Base-by-base conservation (phyloP, 2,113 vertebrate genomes). In the Casuarius casuarius region DNA sequence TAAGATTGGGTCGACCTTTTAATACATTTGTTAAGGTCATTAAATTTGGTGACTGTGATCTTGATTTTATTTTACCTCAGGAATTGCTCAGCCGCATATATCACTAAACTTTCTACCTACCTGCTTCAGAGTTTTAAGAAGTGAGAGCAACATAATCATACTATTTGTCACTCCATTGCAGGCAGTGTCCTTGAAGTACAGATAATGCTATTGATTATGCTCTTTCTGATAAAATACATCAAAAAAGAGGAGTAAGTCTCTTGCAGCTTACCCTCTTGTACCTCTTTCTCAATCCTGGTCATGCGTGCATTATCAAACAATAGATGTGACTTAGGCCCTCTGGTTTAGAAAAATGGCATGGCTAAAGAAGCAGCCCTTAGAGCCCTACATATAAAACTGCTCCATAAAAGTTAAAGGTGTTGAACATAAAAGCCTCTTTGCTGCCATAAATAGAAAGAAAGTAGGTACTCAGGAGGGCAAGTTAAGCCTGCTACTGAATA, bases 21-120 rank as follows among this genome's bases (percentile, higher is more conserved):
- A 63, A 84, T 73, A 23, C 26, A 13, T 80, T 76, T 89, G 79
- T 91, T 89, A 88, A 80, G 20, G 35, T 94, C 12, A 42, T 83
- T 74, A 90, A 63, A 38, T 85, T 81, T 48, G 26, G 19, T 91
- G 68, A 66, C 67, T 71, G 9, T 44, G 17, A 16, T 85, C 44
- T 67, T 84, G 51, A 78, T 78, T 89, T 94, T 8, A n/a, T 90
- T 89, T 87, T 28, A 63, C 51, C 86, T 92, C 35, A 72, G 89
- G 83, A 87, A 48, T 75, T 92, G 38, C 46, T 88, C n/a, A 83
- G 63, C 71, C 86, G 38, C 22, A 8, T 33, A 4, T 71, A 29
- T 84, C 63, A 72, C 56, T 7, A 46, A 33, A 46, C 71, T 95
- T 94, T 85, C 1, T 1, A 59, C 59, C 40, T 77, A 61, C 54